Conservation (phyloP, 2,797 vertebrate genomes). For the Spinibarbus caldwelli region DNA sequence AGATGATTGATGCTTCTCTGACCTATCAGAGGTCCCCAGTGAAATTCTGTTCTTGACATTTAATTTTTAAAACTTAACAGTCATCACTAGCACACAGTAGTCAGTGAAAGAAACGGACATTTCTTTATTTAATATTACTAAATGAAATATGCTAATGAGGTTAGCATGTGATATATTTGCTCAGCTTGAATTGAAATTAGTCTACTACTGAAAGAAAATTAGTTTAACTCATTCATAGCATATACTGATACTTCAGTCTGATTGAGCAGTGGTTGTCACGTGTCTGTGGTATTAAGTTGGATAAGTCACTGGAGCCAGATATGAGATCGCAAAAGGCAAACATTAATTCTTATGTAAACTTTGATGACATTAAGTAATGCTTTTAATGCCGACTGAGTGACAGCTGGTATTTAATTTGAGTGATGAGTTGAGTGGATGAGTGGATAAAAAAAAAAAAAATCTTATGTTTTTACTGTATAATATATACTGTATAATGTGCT, state of each 20-base stretch:
- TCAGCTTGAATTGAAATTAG: not conserved
- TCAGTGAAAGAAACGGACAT: not conserved
- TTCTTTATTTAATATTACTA: not conserved
- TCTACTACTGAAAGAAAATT: conserved; percentile 2
- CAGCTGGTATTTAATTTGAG: not conserved
- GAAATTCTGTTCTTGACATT: conserved; percentile 11
- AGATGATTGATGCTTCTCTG: not conserved
- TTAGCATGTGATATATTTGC: not conserved
- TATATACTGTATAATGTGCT: not conserved
- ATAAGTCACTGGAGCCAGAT: conserved; percentile 49
- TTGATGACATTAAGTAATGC: not conserved
- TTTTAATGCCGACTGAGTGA: not conserved
- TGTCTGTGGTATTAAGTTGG: conserved; percentile 63
- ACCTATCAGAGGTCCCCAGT: not conserved
- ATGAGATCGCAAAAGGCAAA: not conserved
- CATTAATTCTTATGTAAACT: not conserved
- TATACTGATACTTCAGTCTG: not conserved
- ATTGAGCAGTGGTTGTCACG: not conserved
- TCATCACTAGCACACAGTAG: conserved; percentile 2
- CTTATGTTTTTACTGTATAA: not conserved
- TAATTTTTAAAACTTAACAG: too few species aligned
- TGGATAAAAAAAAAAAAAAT: not conserved
- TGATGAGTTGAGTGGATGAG: not conserved
- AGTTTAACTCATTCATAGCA: not conserved
- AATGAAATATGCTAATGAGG: conserved; percentile 13